Base-by-base conservation (phyloP, 2,888 invertebrate species). In the Ashinkailepas kermadecensis region DNA sequence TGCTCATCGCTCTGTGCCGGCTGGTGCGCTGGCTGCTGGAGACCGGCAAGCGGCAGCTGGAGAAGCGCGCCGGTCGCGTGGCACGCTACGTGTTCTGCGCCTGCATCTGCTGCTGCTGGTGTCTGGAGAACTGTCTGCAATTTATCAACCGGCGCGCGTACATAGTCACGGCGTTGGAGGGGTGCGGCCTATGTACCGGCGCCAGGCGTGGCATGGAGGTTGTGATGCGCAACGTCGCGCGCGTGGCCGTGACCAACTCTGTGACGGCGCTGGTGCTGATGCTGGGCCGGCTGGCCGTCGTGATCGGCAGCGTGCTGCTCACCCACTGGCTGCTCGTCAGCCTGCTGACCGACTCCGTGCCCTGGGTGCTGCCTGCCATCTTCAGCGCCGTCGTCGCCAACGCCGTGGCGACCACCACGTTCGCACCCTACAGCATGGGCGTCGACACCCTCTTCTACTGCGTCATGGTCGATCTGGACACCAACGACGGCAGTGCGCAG, bases 51-150 rank as follows among this genome's bases (percentile, higher is more conserved):
- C 12, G 13, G 0, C 74, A 23, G 18, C 74, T 74, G 56, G 74
- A 74, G 74, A 54, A 21, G 74, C 21, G 56, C 74, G 74, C 54
- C 54, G 74, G 56, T 21, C 21, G 74, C 10, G 54, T 18, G 21
- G 74, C 56, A 12, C 18, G 74, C 74, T 21, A 15, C 56, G 13
- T 13, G 10, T 1, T 54, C 21, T 54, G 6, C 74, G 21, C 54
- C 74, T 74, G 74, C 56, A 6, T 6, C 18, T 74, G 74, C 74
- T 74, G 74, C 74, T 74, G 54, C 74, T 74, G 74, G 74, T 74
- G 74, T 21, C 54, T 54, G 18, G 54, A 56, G 21, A 74, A 74
- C 74, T 15, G 15, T 12, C 21, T 74, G 21, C 74, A 56, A 56
- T 56, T 56, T 56, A 56, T 74, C 74, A 74, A 56, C 21, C 56